These are phyloP conservation scores for Cydia pomonella DNA, from an alignment of 1,140 invertebrate genomes.

Conservation along the genomic window DNA sequence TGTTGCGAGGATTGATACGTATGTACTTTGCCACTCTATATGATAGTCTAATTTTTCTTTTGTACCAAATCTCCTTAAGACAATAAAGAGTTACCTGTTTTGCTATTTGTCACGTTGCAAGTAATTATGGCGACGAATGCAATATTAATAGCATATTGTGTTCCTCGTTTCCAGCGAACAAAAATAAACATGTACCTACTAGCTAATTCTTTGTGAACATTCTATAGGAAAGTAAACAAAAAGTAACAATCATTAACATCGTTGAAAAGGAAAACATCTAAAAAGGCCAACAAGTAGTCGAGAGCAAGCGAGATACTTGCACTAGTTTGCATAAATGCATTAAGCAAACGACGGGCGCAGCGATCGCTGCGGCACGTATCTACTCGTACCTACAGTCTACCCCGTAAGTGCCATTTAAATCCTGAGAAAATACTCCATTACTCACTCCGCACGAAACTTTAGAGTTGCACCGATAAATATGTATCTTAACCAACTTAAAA, in stretches of 20 bases:
- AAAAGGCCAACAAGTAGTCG: conserved; percentile 47
- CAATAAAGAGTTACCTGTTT: too few relatives aligned
- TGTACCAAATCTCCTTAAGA: too few relatives aligned
- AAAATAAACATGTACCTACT: conserved; percentile 3
- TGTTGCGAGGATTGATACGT: too few relatives aligned
- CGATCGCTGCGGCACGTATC: conserved; percentile 57
- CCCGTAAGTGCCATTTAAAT: conserved; percentile 59
- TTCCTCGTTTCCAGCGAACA: neutral
- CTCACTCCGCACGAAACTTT: neutral
- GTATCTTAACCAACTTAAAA: too few relatives aligned
- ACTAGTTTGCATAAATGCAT: conserved; percentile 64
- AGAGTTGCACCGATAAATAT: conserved; percentile 40
- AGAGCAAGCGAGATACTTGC: conserved; percentile 57
- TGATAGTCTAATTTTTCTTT: too few relatives aligned
- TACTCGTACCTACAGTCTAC: conserved; percentile 37
- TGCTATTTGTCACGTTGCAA: too few relatives aligned
- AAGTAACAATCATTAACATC: conserved; percentile 32
- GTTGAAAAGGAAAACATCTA: conserved; percentile 8
- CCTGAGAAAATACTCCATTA: conserved; percentile 48
- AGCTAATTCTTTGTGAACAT: conserved; percentile 10
- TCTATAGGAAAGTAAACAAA: conserved; percentile 28
- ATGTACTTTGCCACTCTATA: too few relatives aligned
- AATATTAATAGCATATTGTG: neutral
- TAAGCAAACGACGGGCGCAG: conserved; percentile 50
- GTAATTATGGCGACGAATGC: neutral